Evolutionary conservation across 1,140 invertebrate genomes (phyloP).

Genomic region (Calliopsis andreniformis): DNA sequence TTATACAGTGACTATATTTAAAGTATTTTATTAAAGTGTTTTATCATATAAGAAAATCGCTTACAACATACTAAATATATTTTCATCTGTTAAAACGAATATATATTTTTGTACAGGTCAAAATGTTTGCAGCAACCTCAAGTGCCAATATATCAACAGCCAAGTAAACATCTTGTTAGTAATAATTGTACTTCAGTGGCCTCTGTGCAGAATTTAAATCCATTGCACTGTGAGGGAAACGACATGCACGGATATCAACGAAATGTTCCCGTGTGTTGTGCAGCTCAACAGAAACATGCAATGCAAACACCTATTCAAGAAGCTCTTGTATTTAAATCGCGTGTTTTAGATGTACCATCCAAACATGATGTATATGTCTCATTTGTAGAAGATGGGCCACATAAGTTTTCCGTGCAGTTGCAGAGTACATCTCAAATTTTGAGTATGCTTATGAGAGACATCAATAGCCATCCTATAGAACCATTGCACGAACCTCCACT

Average conservation of each 20-base stretch:
- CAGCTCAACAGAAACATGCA: constrained; percentile 40
- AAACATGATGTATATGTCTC: constrained; percentile 87
- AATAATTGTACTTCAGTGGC: constrained; percentile 34
- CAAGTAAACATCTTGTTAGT: constrained; percentile 25
- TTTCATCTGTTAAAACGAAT: neutral
- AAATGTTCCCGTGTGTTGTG: constrained; percentile 15
- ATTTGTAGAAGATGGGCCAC: constrained; percentile 88
- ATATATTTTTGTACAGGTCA: constrained; percentile 5
- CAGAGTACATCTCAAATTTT: constrained; percentile 83
- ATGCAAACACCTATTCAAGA: constrained; percentile 56
- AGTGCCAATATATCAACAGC: constrained; percentile 33
- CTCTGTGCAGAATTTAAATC: constrained; percentile 20
- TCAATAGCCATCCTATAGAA: constrained; percentile 81
- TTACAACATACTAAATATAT: too few relatives aligned
- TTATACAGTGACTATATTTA: too few relatives aligned
- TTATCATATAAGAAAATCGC: too few relatives aligned
- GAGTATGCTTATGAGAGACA: constrained; percentile 85
- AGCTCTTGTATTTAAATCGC: constrained; percentile 83
- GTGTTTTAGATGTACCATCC: constrained; percentile 82
- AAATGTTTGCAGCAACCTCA: constrained; percentile 33
- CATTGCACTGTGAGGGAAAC: constrained; percentile 21
- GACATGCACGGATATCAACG: constrained; percentile 28
- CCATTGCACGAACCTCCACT: constrained; percentile 84
- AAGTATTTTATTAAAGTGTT: too few relatives aligned
- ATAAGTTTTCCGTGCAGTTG: constrained; percentile 87